Base-by-base conservation (phyloP, 1,140 invertebrate species). In the Eumeta japonica region DNA sequence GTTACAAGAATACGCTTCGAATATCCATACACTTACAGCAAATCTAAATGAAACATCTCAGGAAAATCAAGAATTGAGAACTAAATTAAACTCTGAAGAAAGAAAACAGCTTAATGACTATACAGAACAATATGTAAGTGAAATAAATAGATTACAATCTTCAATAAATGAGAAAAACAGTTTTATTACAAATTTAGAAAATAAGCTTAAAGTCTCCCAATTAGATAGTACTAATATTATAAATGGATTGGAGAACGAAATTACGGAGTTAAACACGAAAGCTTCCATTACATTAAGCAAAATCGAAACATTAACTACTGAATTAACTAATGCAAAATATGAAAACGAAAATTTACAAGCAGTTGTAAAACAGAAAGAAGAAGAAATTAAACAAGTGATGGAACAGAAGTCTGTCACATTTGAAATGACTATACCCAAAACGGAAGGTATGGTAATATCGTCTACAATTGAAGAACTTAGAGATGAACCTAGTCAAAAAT, bases 391-490 rank as follows among this genome's bases (percentile, higher is more conserved):
- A 45, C 58, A 67, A 20, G 47, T 74, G 14, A 56, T 47, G 17
- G 66, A 71, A 33, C 66, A 58, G 19, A 63, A 64, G 29, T 63
- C 58, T 43, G 42, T 74, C 14, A 47, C 58, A 24, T 71, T 74
- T 44, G 65, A 74, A 61, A 74, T 74, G 62, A 70, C 55, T 41
- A 71, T 74, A 45, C 70, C 70, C 10, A 74, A 71, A 60, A 74
- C 70, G 19, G 70, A 74, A 49, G 70, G 70, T 9, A 52, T 74
- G 57, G 50, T 65, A 16, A 74, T 74, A 43, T 71, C 70, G 11
- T 74, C 70, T 15, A 70, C 60, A 20, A 71, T 74, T 27, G 70
- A 74, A 49, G 50, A 58, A 31, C 19, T 73, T 16, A 56, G 48
- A 40, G 47, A 50, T 28, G 54, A 57, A 31, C 35, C 48, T 32